These are phyloP conservation scores for Oxyura jamaicensis DNA, from an alignment of 2,113 vertebrate species.

Conservation along the genomic window DNA sequence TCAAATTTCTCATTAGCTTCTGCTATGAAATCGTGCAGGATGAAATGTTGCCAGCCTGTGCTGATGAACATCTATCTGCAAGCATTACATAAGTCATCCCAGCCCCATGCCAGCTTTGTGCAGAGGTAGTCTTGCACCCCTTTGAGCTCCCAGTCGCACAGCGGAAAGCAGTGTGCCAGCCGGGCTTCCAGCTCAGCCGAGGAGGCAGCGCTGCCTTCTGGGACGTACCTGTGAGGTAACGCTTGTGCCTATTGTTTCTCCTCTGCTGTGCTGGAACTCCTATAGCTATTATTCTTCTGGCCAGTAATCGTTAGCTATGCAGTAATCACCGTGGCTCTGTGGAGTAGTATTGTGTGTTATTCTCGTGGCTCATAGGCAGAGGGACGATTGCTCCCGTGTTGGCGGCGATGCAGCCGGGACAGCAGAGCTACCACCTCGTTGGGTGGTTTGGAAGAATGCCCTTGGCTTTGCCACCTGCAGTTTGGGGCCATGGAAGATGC, in stretches of 20 bases:
- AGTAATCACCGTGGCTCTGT: too few species aligned
- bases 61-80: neutral
- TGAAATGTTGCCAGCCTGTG: conserved; percentile 26
- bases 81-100: neutral
- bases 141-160: conserved; percentile 17
- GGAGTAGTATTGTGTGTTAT: too few species aligned
- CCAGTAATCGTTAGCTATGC: too few species aligned
- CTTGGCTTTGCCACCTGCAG: neutral
- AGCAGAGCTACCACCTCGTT: neutral
- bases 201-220: neutral
- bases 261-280: neutral
- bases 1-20: conserved; percentile 18
- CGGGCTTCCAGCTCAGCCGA: neutral
- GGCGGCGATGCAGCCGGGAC: neutral
- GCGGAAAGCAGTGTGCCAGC: neutral
- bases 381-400: neutral
- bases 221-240: neutral
- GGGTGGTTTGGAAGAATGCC: neutral
- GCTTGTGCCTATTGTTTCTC: neutral
- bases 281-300: neutral
- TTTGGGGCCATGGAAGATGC: neutral
- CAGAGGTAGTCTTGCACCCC: neutral
- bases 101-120: conserved; percentile 1
- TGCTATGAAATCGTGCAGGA: neutral
- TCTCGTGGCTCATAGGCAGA: too few species aligned